Base-by-base conservation (phyloP, 2,888 invertebrate species). In the Drosophila robusta region DNA sequence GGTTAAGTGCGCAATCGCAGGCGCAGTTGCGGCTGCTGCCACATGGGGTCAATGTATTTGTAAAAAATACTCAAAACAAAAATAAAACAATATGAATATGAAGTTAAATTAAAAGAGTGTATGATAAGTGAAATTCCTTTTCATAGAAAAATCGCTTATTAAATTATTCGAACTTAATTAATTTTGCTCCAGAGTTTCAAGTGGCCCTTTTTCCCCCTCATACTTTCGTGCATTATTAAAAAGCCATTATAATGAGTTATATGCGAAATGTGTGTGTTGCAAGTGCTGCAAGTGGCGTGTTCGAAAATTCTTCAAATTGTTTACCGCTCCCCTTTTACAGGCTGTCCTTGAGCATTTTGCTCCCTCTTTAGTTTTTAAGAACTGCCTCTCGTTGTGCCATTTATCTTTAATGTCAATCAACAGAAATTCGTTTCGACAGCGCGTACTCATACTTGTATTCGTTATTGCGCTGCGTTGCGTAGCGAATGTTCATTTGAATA, bases 141-240 rank as follows among this genome's bases (percentile, higher is more conserved):
- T n/a, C 41, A 54, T 38, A 68, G 63, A 61, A 66, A 69, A 70
- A 55, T 71, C 54, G 56, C 45, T 68, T 78, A 87, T 78, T 78
- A 66, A 70, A 78, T 78, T 78, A 81, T 85, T 81, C 69, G 57
- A 81, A 76, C 58, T 74, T 68, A 72, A 83, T 84, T 65, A 46
- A 55, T 24, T 44, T 60, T 16, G 55, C 64, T 69, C 52, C 56
- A 84, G 68, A 64, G 69, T 42, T 44, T 72, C 32, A 68, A 81
- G 86, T 72, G 74, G 39, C 51, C 62, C 44, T 18, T 45, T 26
- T 55, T 42, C 29, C 29, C 26, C 29, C 29, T 29, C 9, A 9
- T 24, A 39, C 51, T 49, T 67, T 69, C 32, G 57, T 78, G 78
- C 66, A 73, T 78, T 71, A 84, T 87, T 81, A 81, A 84, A 83